Evolutionary conservation across 1,140 invertebrate genomes (phyloP).

Genomic region (Stenopsyche tienmushanensis): DNA sequence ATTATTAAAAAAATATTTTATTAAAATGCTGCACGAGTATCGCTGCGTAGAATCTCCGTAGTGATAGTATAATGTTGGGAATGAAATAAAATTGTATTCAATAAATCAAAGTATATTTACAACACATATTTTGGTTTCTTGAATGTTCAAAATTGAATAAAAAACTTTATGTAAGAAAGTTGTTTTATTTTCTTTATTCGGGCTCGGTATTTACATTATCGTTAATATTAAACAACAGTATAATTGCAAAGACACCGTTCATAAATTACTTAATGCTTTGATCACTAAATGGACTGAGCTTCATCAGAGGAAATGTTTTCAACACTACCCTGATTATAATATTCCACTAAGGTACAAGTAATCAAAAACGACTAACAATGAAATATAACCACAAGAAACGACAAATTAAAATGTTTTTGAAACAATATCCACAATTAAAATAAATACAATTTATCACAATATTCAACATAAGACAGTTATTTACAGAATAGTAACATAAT

Average conservation of each 20-base stretch:
- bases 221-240: conserved; percentile 37
- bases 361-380: conserved; percentile 14
- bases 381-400: neutral
- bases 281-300: conserved; percentile 36
- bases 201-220: conserved; percentile 33
- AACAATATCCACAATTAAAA: neutral
- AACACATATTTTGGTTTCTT: too few relatives aligned
- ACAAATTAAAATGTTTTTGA: neutral
- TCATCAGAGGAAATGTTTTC: conserved; percentile 30
- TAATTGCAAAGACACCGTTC: conserved; percentile 32
- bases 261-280: conserved; percentile 34
- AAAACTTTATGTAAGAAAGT: conserved; percentile 25
- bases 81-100: too few relatives aligned
- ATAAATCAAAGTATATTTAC: too few relatives aligned
- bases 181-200: conserved; percentile 35
- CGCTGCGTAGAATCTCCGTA: too few relatives aligned
- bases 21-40: too few relatives aligned
- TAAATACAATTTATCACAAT: neutral
- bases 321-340: conserved; percentile 35
- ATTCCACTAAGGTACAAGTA: conserved; percentile 25
- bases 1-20: too few relatives aligned
- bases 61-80: too few relatives aligned
- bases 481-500: neutral
- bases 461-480: neutral
- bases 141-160: too few relatives aligned